Conservation (phyloP, 2,888 invertebrate genomes). For the Phrixothrix hirtus region DNA sequence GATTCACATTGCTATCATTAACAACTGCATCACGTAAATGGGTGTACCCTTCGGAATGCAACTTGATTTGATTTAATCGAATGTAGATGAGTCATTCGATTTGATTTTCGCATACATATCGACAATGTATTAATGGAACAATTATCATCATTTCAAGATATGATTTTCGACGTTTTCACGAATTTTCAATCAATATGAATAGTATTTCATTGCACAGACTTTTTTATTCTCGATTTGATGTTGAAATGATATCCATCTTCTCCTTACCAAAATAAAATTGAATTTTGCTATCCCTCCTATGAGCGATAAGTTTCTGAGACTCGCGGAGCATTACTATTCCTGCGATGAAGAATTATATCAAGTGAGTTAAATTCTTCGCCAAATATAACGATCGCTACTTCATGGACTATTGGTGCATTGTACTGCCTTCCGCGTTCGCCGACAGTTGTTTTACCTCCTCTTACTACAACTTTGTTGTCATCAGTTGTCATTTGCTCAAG, state of each 20-base stretch:
- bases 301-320: conserved; percentile 13
- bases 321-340: conserved; percentile 44
- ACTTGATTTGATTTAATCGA: conserved; percentile 42
- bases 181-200: conserved; percentile 38
- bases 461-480: background rate
- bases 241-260: conserved; percentile 39
- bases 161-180: conserved; percentile 36
- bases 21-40: too few relatives aligned
- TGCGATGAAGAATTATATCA: conserved; percentile 43
- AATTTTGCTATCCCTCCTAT: conserved; percentile 41
- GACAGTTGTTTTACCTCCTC: too few relatives aligned
- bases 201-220: conserved; percentile 34
- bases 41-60: conserved; percentile 23
- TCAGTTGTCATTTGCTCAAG: background rate
- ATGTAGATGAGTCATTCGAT: conserved; percentile 43
- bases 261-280: conserved; percentile 37
- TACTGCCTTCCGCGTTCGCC: background rate
- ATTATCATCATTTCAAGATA: conserved; percentile 35
- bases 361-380: conserved; percentile 42
- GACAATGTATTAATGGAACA: conserved; percentile 45
- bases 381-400: conserved; percentile 48
- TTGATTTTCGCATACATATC: conserved; percentile 49
- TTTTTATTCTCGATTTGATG: conserved; percentile 36
- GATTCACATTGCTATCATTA: too few relatives aligned
- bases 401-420: conserved; percentile 35